Evolutionary conservation across 2,113 vertebrate species (phyloP), one percentile per base, ranked within the genome.

Genomic region (Patagioenas fasciata): DNA sequence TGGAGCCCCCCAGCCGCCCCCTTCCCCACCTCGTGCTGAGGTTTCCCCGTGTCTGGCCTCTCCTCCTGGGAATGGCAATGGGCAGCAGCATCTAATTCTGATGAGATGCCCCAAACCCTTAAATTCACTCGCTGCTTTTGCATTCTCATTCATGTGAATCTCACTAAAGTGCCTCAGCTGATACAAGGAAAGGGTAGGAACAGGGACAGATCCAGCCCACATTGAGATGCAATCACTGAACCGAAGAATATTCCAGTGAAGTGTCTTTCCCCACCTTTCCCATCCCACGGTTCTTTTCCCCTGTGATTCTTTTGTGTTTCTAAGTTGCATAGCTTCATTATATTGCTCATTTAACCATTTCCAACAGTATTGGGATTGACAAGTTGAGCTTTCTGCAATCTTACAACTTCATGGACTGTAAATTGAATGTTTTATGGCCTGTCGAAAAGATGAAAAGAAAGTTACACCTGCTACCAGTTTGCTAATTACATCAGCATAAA

Each of bases 361-460:
- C 38, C 34, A 26, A 0, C 32, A 56, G 78, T 25, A 64, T 34
- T 73, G 53, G 58, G 57, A 73, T 79, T 95, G 94, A 81, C 86
- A 95, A 65, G 60, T 74, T 87, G 94, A 88, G 70, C 80, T 93
- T 95, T 95, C 87, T 94, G 80, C 80, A 85, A 40, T 95, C 87
- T 92, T n/a, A 80, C 79, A 91, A 85, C 78, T 96, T 96, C 38
- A 7, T 18, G 47, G 78, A 29, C 81, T 92, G 78, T 69, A 95
- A 96, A 96, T 92, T 44, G 72, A 85, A 83, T 92, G 70, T 34
- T 96, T 95, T 88, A 92, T 86, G 93, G n/a, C 32, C 73, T 87
- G 66, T 29, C 85, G 94, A 92, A 89, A 94, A 92, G 91, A 81
- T 91, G 74, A 84, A 91, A 89, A 90, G 80, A 69, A 94, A 94